Conservation (phyloP, 2,888 invertebrate genomes). For the Yponomeuta cagnagella region DNA sequence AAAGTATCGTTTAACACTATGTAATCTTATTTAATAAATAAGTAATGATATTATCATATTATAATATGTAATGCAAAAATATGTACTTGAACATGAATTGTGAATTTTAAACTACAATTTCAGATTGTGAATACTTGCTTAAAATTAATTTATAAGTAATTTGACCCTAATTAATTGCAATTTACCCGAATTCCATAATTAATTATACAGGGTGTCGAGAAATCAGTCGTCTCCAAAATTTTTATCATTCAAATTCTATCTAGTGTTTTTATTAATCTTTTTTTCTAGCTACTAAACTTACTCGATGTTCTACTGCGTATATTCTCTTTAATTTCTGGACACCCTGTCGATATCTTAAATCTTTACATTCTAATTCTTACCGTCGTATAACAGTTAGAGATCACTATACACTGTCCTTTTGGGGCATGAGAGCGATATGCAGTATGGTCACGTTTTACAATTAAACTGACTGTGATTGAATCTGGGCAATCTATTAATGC, state of each 20-base stretch:
- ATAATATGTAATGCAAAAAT: not conserved
- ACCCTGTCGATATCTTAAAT: not conserved
- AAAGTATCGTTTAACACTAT: too few species aligned
- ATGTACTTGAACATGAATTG: not conserved
- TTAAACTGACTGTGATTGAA: not conserved
- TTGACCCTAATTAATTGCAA: slow-evolving; percentile 3
- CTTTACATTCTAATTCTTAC: not conserved
- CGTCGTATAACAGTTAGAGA: not conserved
- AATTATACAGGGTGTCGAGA: not conserved
- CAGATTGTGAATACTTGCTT: not conserved
- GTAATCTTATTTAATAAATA: not conserved
- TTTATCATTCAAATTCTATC: not conserved
- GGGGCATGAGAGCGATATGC: not conserved
- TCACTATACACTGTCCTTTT: not conserved
- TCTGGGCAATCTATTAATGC: not conserved
- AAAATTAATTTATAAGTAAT: not conserved
- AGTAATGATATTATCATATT: not conserved
- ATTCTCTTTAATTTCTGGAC: not conserved
- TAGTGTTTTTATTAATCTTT: not conserved
- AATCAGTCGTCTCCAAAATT: not conserved
- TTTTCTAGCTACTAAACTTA: not conserved
- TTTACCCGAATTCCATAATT: not conserved
- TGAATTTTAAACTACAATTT: not conserved
- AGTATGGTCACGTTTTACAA: not conserved
- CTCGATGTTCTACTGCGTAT: not conserved